These are phyloP conservation scores for Galeopterus variegatus DNA, from an alignment of 2,113 vertebrate genomes.

Conservation along the genomic window DNA sequence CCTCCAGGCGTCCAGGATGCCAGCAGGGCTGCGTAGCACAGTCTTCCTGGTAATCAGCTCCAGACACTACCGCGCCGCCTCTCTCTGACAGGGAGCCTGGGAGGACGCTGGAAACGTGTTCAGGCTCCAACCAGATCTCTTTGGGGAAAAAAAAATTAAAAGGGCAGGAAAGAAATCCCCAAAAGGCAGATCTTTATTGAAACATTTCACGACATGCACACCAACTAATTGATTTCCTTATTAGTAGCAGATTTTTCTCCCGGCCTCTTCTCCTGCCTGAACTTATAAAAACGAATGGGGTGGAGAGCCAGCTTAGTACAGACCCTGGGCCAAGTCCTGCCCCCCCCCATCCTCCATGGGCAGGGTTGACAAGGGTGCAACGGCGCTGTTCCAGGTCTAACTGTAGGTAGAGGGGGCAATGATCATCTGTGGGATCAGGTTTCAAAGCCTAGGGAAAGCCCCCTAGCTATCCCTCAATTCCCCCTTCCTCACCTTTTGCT, in stretches of 20 bases:
- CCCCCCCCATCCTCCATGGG: background rate
- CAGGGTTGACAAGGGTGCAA: background rate
- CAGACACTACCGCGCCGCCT: background rate
- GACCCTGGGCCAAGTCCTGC: background rate
- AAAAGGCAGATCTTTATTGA: constrained; percentile 59
- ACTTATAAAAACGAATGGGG: constrained; percentile 14
- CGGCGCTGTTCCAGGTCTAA: background rate
- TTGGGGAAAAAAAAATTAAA: background rate
- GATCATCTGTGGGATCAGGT: background rate
- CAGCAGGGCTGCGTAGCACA: background rate
- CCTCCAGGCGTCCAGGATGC: background rate
- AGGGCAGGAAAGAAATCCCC: background rate
- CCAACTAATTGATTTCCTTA: constrained; percentile 73
- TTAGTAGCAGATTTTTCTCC: constrained; percentile 74
- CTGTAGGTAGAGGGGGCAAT: background rate
- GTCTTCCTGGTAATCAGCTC: background rate
- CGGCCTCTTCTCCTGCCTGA: constrained; percentile 49
- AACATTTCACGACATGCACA: constrained; percentile 58
- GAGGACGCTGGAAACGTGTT: constrained; percentile 17
- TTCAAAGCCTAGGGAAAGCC: background rate
- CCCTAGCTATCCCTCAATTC: background rate
- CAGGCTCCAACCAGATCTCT: constrained; percentile 48
- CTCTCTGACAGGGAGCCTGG: background rate
- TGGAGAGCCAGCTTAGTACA: background rate
- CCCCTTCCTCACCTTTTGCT: background rate